Base-by-base conservation (phyloP, 2,888 invertebrate genomes). In the Drosophila helvetica region DNA sequence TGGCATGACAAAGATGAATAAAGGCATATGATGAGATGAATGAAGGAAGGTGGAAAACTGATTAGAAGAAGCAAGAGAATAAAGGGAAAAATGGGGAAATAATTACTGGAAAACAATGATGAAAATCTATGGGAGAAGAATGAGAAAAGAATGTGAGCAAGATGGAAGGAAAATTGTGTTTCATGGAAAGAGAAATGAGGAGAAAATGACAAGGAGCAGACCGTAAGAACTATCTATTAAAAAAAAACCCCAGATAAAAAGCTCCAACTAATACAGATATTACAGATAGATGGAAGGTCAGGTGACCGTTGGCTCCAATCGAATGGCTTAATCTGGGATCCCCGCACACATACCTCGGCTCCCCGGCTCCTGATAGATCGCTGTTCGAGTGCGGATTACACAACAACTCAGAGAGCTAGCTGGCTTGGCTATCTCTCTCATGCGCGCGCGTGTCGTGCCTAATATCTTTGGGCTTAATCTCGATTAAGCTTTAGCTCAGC, bases 171-270 rank as follows among this genome's bases (percentile, higher is more conserved):
- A 1, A 12, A 33, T 2, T 8, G 27, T 7, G 2, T n/a, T n/a
- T n/a, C n/a, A 27, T 27, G 27, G 38, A 22, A 17, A 18, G 43
- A 43, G 17, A 30, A 19, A 19, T 46, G n/a, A n/a, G 12, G 18
- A 15, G 10, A 18, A 42, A 52, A 53, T 27, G 45, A 47, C 47
- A 12, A 22, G 65, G 52, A n/a, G 30, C 22, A 27, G 15, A 19
- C 22, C 22, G 50, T 33, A 50, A 50, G 48, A 30, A 22, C 30
- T 50, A 60, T 61, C n/a, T 56, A 27, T 58, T 64, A 38, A 27
- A 17, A 42, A 42, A 33, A 17, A 12, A 30, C 8, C 10, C n/a
- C 45, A n/a, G 18, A 17, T 33, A 33, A 12, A 33, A 38, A 38
- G 15, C 15, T 38, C 2, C 6, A 15, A 6, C 33, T 15, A 38